Base-by-base conservation (phyloP, 92 coral and sea anemone genomes). In the Bergia sp. region DNA sequence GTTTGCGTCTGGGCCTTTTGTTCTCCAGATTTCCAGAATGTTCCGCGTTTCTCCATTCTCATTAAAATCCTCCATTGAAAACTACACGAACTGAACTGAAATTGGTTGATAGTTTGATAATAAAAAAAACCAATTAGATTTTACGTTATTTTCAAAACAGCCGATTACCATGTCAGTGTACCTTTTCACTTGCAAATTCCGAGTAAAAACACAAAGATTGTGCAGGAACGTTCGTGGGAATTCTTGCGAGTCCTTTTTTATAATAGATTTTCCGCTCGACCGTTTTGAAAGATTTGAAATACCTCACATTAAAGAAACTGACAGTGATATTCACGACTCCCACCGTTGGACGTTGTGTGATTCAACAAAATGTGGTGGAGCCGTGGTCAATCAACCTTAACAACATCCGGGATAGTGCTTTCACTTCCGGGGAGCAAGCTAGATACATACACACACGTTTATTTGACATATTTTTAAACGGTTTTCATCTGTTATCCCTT, bases 1-100 rank as follows among this genome's bases (percentile, higher is more conserved):
- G 75, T 84, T 69, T 29, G 66, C 87, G 58, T 72, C 42, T 42
- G 87, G 87, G 4, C 87, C 87, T 10, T 84, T 74, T 69, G 42
- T 84, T 49, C 77, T 71, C 87, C 87, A 84, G 23, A 72, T 69
- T 9, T 84, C 29, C 5, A 84, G 65, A 36, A 84, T 13, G 38
- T 71, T 67, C 18, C 16, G 43, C 12, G 65, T 84, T 29, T 72
- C 45, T 44, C 23, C 80, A 6, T 13, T 23, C 7, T 40, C 43
- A 36, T 80, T 40, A 16, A 79, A 79, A 49, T 79, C 82, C 64
- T 79, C 82, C 82, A 79, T 79, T 79, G 39, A 79, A 49, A 79
- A 77, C 3, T 77, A 49, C 82, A 77, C 82, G 61, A 12, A 77
- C 82, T 47, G 82, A 79, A 41, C 82, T 79, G 13, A 23, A 79